phyloP scores from a whole-genome alignment of 2,888 invertebrate species.

The Ptilodon capucinus region DNA sequence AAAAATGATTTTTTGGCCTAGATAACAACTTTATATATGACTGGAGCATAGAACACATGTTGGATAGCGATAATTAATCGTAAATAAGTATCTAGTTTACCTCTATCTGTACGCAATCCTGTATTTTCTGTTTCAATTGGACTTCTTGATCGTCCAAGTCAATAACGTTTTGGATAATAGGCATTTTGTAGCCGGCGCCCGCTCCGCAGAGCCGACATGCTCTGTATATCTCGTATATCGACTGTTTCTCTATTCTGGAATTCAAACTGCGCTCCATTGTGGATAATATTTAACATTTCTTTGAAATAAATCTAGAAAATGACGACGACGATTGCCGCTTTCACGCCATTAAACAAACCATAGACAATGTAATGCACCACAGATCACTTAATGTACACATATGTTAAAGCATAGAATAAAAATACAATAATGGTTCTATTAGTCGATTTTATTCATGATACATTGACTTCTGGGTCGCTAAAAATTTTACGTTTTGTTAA shows the following conservation, averaged over 20 bases:
- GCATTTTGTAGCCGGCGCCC: conserved; percentile 79
- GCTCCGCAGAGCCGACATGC: conserved; percentile 76
- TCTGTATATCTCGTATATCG: conserved; percentile 72
- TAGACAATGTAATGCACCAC: no score
- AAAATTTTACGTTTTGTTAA: no score
- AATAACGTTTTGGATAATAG: conserved; percentile 69
- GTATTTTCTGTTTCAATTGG: conserved; percentile 68
- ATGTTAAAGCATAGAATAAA: no score
- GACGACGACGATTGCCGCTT: conserved; percentile 36
- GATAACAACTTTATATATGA: neutral
- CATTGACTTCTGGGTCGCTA: no score
- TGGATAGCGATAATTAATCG: neutral
- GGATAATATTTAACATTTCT: conserved; percentile 19
- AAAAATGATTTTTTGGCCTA: conserved; percentile 17
- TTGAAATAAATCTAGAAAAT: conserved; percentile 9
- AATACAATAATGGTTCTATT: no score
- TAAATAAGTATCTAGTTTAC: conserved; percentile 36
- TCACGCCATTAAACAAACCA: conserved; percentile 33
- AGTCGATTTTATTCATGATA: no score
- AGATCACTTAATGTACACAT: no score
- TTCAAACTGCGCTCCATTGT: conserved; percentile 52
- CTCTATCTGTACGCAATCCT: conserved; percentile 74
- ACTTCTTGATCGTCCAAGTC: conserved; percentile 53
- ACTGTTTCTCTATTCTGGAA: conserved; percentile 54
- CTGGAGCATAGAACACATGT: neutral